phyloP scores from a whole-genome alignment of 2,797 vertebrate species.

The Danio choprae region DNA sequence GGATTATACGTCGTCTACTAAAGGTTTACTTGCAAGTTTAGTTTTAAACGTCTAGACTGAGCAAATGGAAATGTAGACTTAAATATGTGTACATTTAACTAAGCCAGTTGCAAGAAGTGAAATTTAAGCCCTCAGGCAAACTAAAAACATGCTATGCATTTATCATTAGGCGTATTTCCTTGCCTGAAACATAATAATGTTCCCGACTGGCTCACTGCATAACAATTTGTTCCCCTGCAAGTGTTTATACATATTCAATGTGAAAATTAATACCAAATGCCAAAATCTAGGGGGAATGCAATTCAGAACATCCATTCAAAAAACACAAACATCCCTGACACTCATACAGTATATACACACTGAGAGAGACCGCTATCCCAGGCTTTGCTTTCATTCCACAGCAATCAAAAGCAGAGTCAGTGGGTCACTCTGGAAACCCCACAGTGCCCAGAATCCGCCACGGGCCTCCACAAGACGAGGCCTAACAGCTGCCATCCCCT shows the following conservation, averaged over 20 bases:
- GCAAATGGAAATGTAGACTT: constrained; percentile 5
- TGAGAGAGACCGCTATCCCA: constrained; percentile 11
- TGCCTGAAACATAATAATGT: constrained; percentile 49
- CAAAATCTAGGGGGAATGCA: constrained; percentile 38
- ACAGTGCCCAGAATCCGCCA: constrained; percentile 39
- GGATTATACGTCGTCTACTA: not conserved
- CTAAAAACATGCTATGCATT: constrained; percentile 41
- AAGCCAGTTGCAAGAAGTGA: not conserved
- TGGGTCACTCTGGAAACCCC: constrained; percentile 52
- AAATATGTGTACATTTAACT: not conserved
- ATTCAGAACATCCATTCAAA: constrained; percentile 50
- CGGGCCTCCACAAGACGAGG: constrained; percentile 42
- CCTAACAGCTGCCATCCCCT: constrained; percentile 51
- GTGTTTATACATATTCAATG: constrained; percentile 57
- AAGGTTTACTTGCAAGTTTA: not conserved
- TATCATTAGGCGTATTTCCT: constrained; percentile 43
- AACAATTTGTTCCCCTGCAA: constrained; percentile 52
- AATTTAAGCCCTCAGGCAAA: constrained; percentile 33
- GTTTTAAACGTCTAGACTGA: constrained; percentile 10
- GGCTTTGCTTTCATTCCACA: constrained; percentile 52
- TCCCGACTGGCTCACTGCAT: constrained; percentile 42
- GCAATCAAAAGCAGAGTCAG: constrained; percentile 55
- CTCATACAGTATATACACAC: constrained; percentile 1
- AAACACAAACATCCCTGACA: constrained; percentile 49
- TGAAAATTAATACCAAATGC: constrained; percentile 60